Percentiles rank a stretch among this genome's conserved stretches.
These are phyloP conservation scores for Melipona beecheii DNA, from an alignment of 2,888 invertebrate genomes.

Conservation along the genomic window DNA sequence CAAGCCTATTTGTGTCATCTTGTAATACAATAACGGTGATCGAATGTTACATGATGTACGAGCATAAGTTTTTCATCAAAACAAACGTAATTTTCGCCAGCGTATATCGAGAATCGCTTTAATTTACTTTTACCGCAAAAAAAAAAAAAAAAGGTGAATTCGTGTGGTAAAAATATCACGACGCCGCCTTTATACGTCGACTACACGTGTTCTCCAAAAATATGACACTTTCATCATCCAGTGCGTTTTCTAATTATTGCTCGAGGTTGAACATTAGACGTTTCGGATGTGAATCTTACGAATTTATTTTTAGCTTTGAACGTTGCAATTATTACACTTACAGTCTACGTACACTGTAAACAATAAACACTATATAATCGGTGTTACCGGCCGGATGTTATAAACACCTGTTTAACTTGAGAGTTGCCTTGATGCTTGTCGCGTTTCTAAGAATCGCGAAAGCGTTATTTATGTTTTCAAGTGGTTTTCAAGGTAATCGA, in stretches of 20 bases:
- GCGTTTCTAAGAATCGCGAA: constrained; percentile 24
- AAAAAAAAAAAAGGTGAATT: constrained; percentile 35
- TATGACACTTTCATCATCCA: constrained; percentile 58
- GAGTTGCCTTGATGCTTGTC: neutral
- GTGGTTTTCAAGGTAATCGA: constrained; percentile 8
- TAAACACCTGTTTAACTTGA: neutral
- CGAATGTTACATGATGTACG: constrained; percentile 50
- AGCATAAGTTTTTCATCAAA: constrained; percentile 14
- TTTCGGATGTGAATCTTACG: neutral
- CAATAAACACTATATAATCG: neutral
- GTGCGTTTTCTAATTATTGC: constrained; percentile 39
- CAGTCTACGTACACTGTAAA: too few species aligned
- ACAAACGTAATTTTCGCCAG: constrained; percentile 18
- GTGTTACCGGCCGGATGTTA: neutral
- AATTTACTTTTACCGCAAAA: constrained; percentile 12
- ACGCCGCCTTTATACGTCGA: constrained; percentile 29
- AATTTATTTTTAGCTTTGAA: neutral
- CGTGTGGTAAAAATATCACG: constrained; percentile 52
- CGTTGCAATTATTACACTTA: neutral
- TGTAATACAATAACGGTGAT: constrained; percentile 22
- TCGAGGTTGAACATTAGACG: constrained; percentile 17
- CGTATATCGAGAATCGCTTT: neutral
- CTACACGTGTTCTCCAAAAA: constrained; percentile 60
- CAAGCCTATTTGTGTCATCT: constrained; percentile 37
- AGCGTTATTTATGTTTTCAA: neutral